phyloP scores from a whole-genome alignment of 2,113 vertebrate species.

The Pygoscelis adeliae region DNA sequence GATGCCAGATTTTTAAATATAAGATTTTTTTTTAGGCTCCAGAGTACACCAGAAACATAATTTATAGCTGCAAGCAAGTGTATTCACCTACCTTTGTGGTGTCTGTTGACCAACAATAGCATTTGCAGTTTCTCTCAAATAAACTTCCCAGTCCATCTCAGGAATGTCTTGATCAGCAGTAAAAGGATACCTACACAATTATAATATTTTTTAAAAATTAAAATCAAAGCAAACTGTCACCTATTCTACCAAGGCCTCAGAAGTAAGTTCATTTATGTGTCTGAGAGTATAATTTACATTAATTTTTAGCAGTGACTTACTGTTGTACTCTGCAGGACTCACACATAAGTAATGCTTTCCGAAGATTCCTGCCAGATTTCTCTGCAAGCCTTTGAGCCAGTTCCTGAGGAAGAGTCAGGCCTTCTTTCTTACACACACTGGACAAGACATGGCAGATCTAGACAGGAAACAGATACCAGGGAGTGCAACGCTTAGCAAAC shows the following conservation, averaged over 20 bases:
- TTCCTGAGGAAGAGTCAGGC: slow-evolving; percentile 87
- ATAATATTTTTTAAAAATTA: neutral
- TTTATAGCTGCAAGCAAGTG: neutral
- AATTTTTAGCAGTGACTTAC: slow-evolving; percentile 77
- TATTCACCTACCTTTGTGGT: slow-evolving; percentile 85
- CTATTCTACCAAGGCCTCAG: neutral
- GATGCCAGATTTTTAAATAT: neutral
- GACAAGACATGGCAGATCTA: slow-evolving; percentile 90
- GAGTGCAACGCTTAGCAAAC: neutral
- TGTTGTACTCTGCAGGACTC: slow-evolving; percentile 97
- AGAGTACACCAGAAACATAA: neutral
- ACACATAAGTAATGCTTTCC: slow-evolving; percentile 95
- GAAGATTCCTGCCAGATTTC: slow-evolving; percentile 92
- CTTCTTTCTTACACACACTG: slow-evolving; percentile 92
- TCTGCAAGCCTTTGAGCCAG: slow-evolving; percentile 88
- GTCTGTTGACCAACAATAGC: slow-evolving; percentile 93
- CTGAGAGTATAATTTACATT: neutral
- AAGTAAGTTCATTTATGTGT: neutral
- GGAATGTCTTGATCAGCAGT: slow-evolving; percentile 91
- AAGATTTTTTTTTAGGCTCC: neutral
- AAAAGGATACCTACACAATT: slow-evolving; percentile 87
- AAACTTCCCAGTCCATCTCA: slow-evolving; percentile 96
- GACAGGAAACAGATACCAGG: neutral
- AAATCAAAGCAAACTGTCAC: neutral
- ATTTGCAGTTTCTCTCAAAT: slow-evolving; percentile 93